Conservation (phyloP, 1,140 invertebrate genomes). For the Drosophila kikkawai region DNA sequence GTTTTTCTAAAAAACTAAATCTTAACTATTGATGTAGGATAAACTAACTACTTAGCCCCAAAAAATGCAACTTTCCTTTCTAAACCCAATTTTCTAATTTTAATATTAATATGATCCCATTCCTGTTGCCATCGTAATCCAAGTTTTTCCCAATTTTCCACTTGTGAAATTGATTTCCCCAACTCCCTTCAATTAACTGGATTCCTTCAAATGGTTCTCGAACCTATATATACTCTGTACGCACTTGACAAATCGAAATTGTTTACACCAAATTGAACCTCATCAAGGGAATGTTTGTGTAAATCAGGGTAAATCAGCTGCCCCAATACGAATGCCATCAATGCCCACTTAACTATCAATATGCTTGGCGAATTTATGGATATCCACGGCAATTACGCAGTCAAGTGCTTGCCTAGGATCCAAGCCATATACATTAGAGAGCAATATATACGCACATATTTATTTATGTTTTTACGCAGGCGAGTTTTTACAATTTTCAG, state of each 20-base stretch:
- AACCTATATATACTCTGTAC: not conserved
- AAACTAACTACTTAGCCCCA: not conserved
- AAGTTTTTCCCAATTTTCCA: not conserved
- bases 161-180: not conserved
- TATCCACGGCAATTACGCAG: conserved; percentile 63
- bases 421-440: conserved; percentile 14
- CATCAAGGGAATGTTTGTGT: conserved; percentile 14
- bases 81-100: not conserved
- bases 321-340: conserved; percentile 22
- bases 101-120: too few species aligned
- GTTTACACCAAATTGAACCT: conserved; percentile 30
- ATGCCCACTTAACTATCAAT: conserved; percentile 51
- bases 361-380: conserved; percentile 33
- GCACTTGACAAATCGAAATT: conserved; percentile 23
- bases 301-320: conserved; percentile 24
- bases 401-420: conserved; percentile 43
- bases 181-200: not conserved
- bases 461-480: conserved; percentile 36
- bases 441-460: not conserved
- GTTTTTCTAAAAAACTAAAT: too few species aligned
- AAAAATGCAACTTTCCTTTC: not conserved
- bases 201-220: not conserved
- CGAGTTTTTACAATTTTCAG: conserved; percentile 69
- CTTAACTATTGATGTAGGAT: not conserved
- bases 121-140: not conserved